phyloP scores from a whole-genome alignment of 2,888 invertebrate genomes.

The Chrysina gloriosa region DNA sequence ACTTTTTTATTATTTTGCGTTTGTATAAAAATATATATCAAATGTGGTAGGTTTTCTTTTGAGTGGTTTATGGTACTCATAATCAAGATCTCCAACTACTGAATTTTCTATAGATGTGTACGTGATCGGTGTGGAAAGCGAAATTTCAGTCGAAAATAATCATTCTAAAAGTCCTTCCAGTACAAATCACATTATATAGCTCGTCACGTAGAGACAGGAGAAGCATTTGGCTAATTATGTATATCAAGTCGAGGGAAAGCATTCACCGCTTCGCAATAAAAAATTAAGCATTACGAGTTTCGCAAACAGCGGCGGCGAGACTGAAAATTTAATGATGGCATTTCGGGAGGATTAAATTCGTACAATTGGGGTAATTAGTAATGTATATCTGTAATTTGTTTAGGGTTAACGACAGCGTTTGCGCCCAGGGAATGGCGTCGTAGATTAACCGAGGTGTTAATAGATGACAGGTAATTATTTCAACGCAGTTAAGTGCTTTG shows the following conservation, averaged over 20 bases:
- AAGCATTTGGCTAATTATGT: conserved; percentile 23
- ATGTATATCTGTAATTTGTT: conserved; percentile 45
- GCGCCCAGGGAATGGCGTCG: conserved; percentile 35
- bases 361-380: conserved; percentile 45
- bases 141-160: too few species aligned
- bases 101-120: too few species aligned
- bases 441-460: conserved; percentile 50
- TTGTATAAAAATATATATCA: too few species aligned
- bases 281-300: conserved; percentile 32
- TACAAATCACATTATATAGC: conserved; percentile 5
- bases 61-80: too few species aligned
- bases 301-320: conserved; percentile 32
- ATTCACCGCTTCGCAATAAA: conserved; percentile 7
- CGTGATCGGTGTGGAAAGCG: too few species aligned
- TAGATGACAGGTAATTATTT: conserved; percentile 52
- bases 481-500: conserved; percentile 47
- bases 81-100: too few species aligned
- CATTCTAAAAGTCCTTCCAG: background rate
- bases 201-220: conserved; percentile 3
- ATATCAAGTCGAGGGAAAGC: conserved; percentile 2
- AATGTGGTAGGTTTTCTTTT: too few species aligned
- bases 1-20: too few species aligned
- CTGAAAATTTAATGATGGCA: conserved; percentile 35
- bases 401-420: conserved; percentile 43
- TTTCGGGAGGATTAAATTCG: conserved; percentile 43